Base-by-base conservation (phyloP, 2,888 invertebrate genomes). In the Stictocephala bisonia region DNA sequence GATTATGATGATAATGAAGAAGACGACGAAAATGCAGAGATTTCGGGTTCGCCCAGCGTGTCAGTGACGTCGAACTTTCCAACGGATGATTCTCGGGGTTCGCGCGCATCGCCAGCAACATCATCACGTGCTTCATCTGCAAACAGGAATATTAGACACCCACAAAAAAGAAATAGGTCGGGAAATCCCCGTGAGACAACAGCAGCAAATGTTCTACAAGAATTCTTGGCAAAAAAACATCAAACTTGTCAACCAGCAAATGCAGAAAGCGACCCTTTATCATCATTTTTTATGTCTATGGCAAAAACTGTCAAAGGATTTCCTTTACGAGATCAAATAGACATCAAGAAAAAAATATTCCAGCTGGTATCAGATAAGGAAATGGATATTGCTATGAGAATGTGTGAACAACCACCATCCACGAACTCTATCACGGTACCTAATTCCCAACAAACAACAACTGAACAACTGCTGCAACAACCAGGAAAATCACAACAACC, bases 301-400 rank as follows among this genome's bases (percentile, higher is more conserved):
- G 68, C n/a, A 29, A 68, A 68, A 48, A 68, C 68, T 24, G 68
- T 50, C 9, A 48, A 50, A 13, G 18, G 22, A 11, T 68, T 68
- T n/a, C 50, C 68, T 1, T 6, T 22, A 18, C 51, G 26, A 9
- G 51, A 68, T 29, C 51, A 68, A 29, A 68, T 68, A 22, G 48
- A 50, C 13, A 68, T 50, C n/a, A 68, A 68, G 15, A 44, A 35
- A 18, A 60, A 31, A 7, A 20, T 60, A 9, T 31, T 60, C 2
- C 60, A 60, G 15, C 22, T 60, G 26, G 40, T 60, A 15, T 29
- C 31, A 2, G 60, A 29, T n/a, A n/a, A 35, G 31, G 60, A 60
- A n/a, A 60, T 60, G 60, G 60, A 60, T 9, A 31, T 60, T 31
- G 27, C 60, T 2, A 1, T 31, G 15, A 27, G 60, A 31, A 31